A percentile compares a stretch with the other conserved stretches of the same genome.
phyloP scores from a whole-genome alignment of 2,888 invertebrate species.

The Cataglyphis albicans region DNA sequence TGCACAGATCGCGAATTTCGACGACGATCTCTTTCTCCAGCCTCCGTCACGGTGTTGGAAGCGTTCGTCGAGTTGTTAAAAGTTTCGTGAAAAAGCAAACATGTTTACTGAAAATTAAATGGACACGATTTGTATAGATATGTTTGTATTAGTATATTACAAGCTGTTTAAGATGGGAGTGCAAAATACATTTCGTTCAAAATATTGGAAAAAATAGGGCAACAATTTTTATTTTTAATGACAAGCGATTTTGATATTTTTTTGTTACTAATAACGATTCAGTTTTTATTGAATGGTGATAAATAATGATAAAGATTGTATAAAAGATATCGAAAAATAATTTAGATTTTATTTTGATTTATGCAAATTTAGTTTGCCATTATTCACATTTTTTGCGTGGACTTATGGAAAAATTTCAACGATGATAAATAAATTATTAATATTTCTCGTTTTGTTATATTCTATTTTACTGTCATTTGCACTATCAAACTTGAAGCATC shows the following conservation, averaged over 20 bases:
- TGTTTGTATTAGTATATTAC: neutral
- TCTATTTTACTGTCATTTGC: conserved; percentile 30
- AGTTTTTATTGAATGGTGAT: neutral
- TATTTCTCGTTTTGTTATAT: conserved; percentile 24
- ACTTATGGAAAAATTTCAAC: neutral
- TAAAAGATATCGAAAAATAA: neutral
- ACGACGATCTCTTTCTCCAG: neutral
- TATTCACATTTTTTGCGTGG: neutral
- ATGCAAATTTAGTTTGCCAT: neutral
- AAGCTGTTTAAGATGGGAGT: neutral
- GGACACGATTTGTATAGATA: neutral
- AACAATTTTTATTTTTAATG: neutral
- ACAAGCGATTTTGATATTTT: neutral
- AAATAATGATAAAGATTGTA: neutral
- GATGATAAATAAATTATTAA: conserved; percentile 16
- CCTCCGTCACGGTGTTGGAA: neutral
- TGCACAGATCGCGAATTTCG: conserved; percentile 15
- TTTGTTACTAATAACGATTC: neutral
- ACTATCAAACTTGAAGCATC: neutral
- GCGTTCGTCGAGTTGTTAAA: conserved; percentile 17
- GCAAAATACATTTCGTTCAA: neutral
- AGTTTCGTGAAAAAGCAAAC: neutral
- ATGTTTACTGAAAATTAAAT: conserved; percentile 21
- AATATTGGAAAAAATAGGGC: neutral
- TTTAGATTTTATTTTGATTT: conserved; percentile 11